Base-by-base conservation (phyloP, 2,113 vertebrate species). In the Macquaria ambigua region DNA sequence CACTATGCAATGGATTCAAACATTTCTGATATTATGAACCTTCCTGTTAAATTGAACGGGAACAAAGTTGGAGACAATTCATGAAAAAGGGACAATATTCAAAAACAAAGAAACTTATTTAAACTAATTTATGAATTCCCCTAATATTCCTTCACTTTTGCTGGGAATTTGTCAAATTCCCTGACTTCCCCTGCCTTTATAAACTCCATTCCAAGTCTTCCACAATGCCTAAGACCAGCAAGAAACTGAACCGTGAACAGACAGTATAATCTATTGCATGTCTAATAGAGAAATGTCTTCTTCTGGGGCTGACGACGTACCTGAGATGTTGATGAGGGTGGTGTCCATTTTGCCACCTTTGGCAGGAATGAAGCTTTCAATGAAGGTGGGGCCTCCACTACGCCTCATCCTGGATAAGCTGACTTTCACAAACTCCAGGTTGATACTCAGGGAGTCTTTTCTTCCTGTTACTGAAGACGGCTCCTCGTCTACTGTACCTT, bases 401-500 rank as follows among this genome's bases (percentile, higher is more conserved):
- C 98, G 97, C 58, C 98, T 95, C 93, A 99, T 99, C 77, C 98
- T 95, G 41, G 98, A 99, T 77, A 99, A 91, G 87, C 98, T 99
- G 95, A 99, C 98, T 92, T 99, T 99, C 23, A 99, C 98, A 87
- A 99, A 99, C 92, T 99, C 98, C 63, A 99, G 96, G 89, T 99
- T 99, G 90, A 99, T 99, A 81, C 98, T 99, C 72, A 99, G 91
- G 55, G 98, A 99, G 92, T 99, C 98, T 90, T 99, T 99, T n/a
- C 98, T 96, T 74, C 98, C 98, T 0, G 98, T 99, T 67, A 99
- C 98, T 0, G 98, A 99, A 8, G 98, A 97, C 0, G 97, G 96
- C 84, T 99, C 98, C 87, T 99, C 98, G 28, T 99, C 98, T 21
- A 98, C 97, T 0, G 97, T 96, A 68, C 98, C 98, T 99, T 64